A percentile compares a stretch with the other conserved stretches of the same genome.
Evolutionary conservation across 35 echinoderm and acorn worm species (phyloP).

Genomic region (Heliocidaris erythrogramma): DNA sequence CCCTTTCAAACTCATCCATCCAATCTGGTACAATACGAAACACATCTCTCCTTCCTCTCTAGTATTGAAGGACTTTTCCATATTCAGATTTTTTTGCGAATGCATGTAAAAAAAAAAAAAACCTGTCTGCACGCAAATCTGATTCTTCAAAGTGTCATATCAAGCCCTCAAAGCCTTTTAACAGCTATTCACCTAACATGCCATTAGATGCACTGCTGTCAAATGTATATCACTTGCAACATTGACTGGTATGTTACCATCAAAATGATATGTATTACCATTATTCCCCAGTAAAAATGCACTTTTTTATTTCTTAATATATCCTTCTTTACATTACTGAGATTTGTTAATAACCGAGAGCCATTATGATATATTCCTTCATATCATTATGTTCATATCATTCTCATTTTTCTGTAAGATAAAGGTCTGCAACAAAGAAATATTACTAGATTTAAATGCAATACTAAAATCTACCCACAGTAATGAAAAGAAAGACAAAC

Average conservation of each 20-base stretch:
- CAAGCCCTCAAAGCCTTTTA: constrained; percentile 9
- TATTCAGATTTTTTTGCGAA: not conserved
- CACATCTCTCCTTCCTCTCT: not conserved
- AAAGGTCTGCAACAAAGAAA: too few species aligned
- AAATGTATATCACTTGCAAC: not conserved
- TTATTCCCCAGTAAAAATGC: not conserved
- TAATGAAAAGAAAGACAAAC: too few species aligned
- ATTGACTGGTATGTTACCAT: not conserved
- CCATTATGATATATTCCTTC: too few species aligned
- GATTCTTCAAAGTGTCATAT: not conserved
- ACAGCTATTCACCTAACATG: constrained; percentile 11
- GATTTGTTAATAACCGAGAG: too few species aligned
- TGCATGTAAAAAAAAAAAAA: not conserved
- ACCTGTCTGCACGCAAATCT: not conserved
- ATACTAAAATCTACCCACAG: too few species aligned
- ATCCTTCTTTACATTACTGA: too few species aligned
- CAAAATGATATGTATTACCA: not conserved
- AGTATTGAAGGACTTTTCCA: not conserved
- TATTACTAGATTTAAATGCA: too few species aligned
- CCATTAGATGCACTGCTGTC: not conserved
- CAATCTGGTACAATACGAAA: not conserved
- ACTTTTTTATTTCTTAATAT: too few species aligned
- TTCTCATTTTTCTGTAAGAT: too few species aligned
- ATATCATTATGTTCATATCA: too few species aligned
- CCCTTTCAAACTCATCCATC: not conserved